These are phyloP conservation scores for Epistrophe eligans DNA, from an alignment of 2,888 invertebrate species.

Conservation along the genomic window DNA sequence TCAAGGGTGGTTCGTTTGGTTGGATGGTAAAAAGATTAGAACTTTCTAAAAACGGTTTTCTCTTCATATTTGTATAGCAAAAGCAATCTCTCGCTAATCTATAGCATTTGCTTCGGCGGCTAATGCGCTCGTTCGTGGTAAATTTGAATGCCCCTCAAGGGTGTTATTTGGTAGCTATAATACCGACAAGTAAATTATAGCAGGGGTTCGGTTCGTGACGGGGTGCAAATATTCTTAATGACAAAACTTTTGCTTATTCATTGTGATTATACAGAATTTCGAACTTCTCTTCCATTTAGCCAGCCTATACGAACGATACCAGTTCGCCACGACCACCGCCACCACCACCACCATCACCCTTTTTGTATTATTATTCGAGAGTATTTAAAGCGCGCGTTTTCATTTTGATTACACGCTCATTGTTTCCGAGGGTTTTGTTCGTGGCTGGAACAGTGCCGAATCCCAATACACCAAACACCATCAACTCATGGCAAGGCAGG, in stretches of 20 bases:
- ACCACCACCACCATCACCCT: background rate
- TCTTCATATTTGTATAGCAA: background rate
- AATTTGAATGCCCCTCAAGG: conserved; percentile 18
- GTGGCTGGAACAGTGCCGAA: conserved; percentile 32
- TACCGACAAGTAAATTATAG: conserved; percentile 5
- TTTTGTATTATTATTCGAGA: conserved; percentile 20
- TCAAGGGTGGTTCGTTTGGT: background rate
- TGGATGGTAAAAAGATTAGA: conserved; percentile 24
- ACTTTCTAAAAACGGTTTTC: conserved; percentile 15
- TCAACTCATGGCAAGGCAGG: background rate
- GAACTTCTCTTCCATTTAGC: conserved; percentile 37
- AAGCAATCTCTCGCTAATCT: conserved; percentile 20
- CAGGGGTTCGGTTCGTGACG: conserved; percentile 57
- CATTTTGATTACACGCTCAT: conserved; percentile 27
- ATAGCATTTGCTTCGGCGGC: conserved; percentile 14
- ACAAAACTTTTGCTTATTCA: conserved; percentile 76
- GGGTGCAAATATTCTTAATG: conserved; percentile 74
- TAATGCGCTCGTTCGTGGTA: conserved; percentile 36
- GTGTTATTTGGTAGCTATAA: background rate
- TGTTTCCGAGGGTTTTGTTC: conserved; percentile 46
- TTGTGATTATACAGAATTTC: conserved; percentile 73
- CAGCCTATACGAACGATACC: conserved; percentile 17
- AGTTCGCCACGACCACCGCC: background rate
- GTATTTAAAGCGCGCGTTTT: conserved; percentile 45
- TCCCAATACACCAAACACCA: conserved; percentile 51